A percentile compares a stretch with the other conserved stretches of the same genome.
These are phyloP conservation scores for Ptiloglossa arizonensis DNA, from an alignment of 1,140 invertebrate genomes.

Conservation along the genomic window DNA sequence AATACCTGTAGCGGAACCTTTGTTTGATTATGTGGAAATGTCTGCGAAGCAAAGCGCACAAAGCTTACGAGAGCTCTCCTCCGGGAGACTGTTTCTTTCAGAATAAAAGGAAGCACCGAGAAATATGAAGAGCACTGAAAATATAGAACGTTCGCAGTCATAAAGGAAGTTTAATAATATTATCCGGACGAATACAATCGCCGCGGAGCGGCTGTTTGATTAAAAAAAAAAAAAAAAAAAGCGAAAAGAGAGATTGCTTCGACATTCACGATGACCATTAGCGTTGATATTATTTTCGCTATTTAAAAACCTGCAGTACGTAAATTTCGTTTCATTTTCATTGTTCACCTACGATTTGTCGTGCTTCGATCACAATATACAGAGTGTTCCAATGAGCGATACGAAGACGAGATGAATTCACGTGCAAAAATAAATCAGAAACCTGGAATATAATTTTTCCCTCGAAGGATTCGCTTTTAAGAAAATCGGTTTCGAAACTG, in stretches of 20 bases:
- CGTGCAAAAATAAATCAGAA: too few species aligned
- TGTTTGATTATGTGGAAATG: slow-evolving; percentile 23
- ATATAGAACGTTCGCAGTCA: slow-evolving; percentile 14
- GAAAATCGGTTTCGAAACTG: neutral
- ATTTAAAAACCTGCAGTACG: too few species aligned
- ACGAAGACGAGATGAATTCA: too few species aligned
- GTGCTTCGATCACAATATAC: too few species aligned
- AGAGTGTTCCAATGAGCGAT: too few species aligned
- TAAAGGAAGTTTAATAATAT: slow-evolving; percentile 5
- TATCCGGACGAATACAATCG: neutral
- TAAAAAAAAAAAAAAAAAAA: neutral
- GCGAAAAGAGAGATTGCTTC: too few species aligned
- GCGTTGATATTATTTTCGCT: too few species aligned
- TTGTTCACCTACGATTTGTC: too few species aligned
- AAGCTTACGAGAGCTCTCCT: slow-evolving; percentile 30
- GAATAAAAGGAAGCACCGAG: slow-evolving; percentile 13
- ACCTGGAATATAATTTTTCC: too few species aligned
- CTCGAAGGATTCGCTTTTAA: too few species aligned
- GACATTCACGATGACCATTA: too few species aligned
- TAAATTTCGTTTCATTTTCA: too few species aligned
- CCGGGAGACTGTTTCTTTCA: slow-evolving; percentile 13
- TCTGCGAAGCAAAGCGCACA: slow-evolving; percentile 12
- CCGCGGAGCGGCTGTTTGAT: neutral
- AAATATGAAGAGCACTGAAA: slow-evolving; percentile 1
- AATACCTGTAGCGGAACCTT: neutral